Evolutionary conservation across 2,113 vertebrate species (phyloP), one percentile per base, ranked within the genome.

Genomic region (Menidia beryllina): DNA sequence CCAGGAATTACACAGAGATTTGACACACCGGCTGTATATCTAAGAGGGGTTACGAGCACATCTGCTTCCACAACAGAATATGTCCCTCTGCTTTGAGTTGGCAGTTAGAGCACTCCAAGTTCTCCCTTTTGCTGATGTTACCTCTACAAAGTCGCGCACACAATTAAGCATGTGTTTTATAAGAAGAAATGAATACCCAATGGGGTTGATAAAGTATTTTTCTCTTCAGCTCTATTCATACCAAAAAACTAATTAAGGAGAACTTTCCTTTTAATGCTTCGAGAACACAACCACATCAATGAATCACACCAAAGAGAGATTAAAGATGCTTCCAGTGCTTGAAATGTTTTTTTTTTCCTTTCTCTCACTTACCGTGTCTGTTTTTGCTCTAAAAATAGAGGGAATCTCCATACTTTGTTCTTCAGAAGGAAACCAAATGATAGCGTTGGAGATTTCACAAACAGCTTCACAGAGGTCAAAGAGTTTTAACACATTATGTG

Each of bases 1-100:
- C 81, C 76, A 72, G 70, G 68, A 84, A 89, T 92, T 88, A 91
- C 86, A 80, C 83, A 85, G 84, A 74, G 75, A 90, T 92, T 88
- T 79, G 92, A 90, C 86, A 88, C 87, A 88, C 83, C 72, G 48
- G 52, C 82, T 79, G 73, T 65, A 86, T 79, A 86, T 89, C 76
- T 78, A 81, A 89, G 77, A 80, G 55, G 54, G 77, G 74, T 87
- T 79, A 83, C 72, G 50, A 74, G 70, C 73, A 79, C 89, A 91
- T 89, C 84, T 90, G 88, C 85, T 90, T 75, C 59, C 55, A 62
- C 64, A 80, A 60, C 53, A 81, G 57, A 75, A 61, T 23, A 26
- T 60, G 26, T 43, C 43, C 34, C 26, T 38, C 60, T 62, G 43
- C 60, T 73, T 81, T 82, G 68, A 73, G 76, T 52, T 73, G 66